These are phyloP conservation scores for Typhlichthys subterraneus DNA, from an alignment of 2,797 vertebrate genomes.

Conservation along the genomic window DNA sequence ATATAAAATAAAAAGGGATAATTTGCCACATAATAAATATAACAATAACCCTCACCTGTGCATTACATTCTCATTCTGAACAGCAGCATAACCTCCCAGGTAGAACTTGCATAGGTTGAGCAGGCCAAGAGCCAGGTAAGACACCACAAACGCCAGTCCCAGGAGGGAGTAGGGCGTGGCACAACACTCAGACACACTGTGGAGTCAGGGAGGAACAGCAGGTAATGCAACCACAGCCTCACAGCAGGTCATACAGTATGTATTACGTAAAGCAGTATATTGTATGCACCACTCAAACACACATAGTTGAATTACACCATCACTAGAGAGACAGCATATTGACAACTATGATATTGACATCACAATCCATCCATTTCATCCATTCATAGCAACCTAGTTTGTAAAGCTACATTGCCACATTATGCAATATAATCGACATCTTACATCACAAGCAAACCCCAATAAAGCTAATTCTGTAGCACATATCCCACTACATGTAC, in stretches of 20 bases:
- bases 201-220: not conserved
- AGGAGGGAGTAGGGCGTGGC: slow-evolving; percentile 85
- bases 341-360: too few species aligned
- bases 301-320: too few species aligned
- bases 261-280: not conserved
- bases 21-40: too few species aligned
- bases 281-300: not conserved
- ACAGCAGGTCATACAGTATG: not conserved
- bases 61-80: slow-evolving; percentile 87
- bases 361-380: too few species aligned
- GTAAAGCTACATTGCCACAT: too few species aligned
- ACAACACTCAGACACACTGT: slow-evolving; percentile 87
- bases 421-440: too few species aligned
- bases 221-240: too few species aligned
- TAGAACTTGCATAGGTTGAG: slow-evolving; percentile 88
- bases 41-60: slow-evolving; percentile 72
- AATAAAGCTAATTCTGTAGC: too few species aligned
- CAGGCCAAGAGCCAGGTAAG: slow-evolving; percentile 84
- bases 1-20: not conserved
- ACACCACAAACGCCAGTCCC: slow-evolving; percentile 88
- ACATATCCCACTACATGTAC: not conserved
- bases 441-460: too few species aligned
- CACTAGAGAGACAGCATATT: too few species aligned
- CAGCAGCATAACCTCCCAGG: slow-evolving; percentile 79
- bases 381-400: too few species aligned